Conservation (phyloP, 2,797 vertebrate genomes). For the Halcyon badia region DNA sequence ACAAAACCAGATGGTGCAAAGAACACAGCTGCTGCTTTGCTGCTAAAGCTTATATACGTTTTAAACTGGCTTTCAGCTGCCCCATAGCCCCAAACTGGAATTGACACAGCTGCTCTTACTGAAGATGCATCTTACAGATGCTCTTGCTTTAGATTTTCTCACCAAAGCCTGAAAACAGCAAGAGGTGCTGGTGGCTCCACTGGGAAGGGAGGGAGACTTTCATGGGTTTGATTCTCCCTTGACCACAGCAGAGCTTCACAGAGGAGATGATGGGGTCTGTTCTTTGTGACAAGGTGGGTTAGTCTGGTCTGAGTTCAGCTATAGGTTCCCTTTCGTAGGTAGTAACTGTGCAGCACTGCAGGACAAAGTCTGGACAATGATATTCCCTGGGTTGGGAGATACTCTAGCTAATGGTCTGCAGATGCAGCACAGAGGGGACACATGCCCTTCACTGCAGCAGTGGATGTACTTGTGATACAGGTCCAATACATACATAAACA, state of each 20-base stretch:
- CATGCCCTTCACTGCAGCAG: not conserved
- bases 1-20: not conserved
- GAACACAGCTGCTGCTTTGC: not conserved
- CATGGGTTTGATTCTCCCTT: not conserved
- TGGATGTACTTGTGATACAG: accelerated
- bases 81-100: not conserved
- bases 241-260: not conserved
- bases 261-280: not conserved
- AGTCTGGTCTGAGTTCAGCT: not conserved
- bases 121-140: not conserved
- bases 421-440: not conserved
- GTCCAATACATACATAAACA: not conserved
- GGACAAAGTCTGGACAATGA: not conserved
- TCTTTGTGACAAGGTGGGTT: not conserved
- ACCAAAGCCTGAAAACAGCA: not conserved
- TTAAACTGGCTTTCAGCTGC: not conserved
- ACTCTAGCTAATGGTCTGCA: not conserved
- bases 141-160: not conserved
- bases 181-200: not conserved
- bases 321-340: not conserved
- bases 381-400: not conserved
- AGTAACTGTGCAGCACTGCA: not conserved
- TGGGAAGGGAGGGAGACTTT: not conserved
- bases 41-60: not conserved
- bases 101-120: not conserved